Evolutionary conservation across 2,113 vertebrate species (phyloP).

Genomic region (Seriola rivoliana): DNA sequence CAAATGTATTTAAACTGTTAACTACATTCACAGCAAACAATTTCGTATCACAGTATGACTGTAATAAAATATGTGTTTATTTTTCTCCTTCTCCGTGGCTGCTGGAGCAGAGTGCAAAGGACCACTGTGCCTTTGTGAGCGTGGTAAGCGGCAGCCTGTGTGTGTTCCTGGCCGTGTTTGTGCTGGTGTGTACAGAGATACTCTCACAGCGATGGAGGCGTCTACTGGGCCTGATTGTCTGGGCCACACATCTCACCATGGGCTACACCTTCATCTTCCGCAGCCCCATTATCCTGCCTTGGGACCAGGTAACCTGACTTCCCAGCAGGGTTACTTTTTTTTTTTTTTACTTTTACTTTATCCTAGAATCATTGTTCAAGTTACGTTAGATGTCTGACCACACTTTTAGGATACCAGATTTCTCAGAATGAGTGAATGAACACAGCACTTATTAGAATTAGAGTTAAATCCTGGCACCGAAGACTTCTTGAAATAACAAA

Average conservation of each 20-base stretch:
- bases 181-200: conserved; percentile 89
- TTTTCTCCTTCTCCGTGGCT: conserved; percentile 18
- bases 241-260: conserved; percentile 90
- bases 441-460: background rate
- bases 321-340: background rate
- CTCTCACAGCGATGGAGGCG: conserved; percentile 88
- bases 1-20: background rate
- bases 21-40: background rate
- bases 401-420: background rate
- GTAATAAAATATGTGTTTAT: conserved; percentile 43
- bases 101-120: conserved; percentile 66
- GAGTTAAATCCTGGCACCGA: background rate
- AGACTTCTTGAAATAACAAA: background rate
- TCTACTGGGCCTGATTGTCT: conserved; percentile 86
- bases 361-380: background rate
- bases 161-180: conserved; percentile 88
- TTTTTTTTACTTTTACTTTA: background rate
- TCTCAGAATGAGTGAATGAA: background rate
- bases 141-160: conserved; percentile 86
- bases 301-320: conserved; percentile 90
- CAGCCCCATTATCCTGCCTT: conserved; percentile 70
- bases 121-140: conserved; percentile 84
- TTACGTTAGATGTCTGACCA: background rate
- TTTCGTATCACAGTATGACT: background rate
- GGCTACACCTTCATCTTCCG: conserved; percentile 90